Percentiles rank a stretch among this genome's conserved stretches.
These are phyloP conservation scores for Brachypodius melanocephalos DNA, from an alignment of 2,113 vertebrate genomes.

Conservation along the genomic window DNA sequence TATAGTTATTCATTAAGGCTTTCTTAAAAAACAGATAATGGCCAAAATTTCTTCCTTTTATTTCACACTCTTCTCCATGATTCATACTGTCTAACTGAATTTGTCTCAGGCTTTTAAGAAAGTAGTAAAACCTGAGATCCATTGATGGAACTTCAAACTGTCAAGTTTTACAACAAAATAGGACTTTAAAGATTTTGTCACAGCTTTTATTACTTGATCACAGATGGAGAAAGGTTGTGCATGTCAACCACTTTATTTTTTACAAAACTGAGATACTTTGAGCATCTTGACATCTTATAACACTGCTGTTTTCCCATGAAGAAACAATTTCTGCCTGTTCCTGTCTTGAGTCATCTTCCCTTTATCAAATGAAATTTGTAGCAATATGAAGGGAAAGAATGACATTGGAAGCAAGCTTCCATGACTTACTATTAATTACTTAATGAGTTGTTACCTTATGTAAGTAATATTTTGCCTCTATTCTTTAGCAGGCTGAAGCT, in stretches of 20 bases:
- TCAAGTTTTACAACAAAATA: not conserved
- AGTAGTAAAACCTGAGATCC: not conserved
- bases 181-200: not conserved
- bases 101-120: not conserved
- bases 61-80: not conserved
- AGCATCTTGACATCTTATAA: not conserved
- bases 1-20: not conserved
- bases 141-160: not conserved
- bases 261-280: not conserved
- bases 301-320: not conserved
- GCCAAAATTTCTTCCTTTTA: not conserved
- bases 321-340: not conserved
- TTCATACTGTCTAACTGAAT: not conserved
- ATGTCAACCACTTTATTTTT: not conserved
- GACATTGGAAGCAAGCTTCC: not conserved
- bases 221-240: not conserved
- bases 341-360: not conserved
- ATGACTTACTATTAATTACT: not conserved
- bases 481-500: not conserved
- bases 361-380: not conserved
- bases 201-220: not conserved
- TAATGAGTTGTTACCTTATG: not conserved
- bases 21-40: not conserved
- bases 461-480: not conserved
- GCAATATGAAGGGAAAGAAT: not conserved